Evolutionary conservation across 2,888 invertebrate species (phyloP).

Genomic region (Epiblema foenella): DNA sequence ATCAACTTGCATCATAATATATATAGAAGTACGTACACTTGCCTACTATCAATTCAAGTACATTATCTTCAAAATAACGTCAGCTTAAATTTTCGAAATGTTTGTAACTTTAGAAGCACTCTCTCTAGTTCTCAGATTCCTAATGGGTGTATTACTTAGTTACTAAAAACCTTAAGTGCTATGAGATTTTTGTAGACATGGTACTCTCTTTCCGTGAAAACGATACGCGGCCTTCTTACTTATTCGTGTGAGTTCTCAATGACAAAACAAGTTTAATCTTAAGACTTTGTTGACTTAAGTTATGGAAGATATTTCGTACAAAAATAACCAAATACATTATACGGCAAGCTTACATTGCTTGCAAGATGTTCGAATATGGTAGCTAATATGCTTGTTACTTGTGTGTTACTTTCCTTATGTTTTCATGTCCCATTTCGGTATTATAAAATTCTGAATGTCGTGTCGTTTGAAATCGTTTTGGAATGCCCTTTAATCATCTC

Average conservation of each 20-base stretch:
- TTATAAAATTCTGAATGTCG: constrained; percentile 3
- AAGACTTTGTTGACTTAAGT: neutral
- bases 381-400: neutral
- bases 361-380: neutral
- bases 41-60: no score
- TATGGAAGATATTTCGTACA: neutral
- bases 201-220: neutral
- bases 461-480: neutral
- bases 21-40: no score
- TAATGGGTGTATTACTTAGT: constrained; percentile 25
- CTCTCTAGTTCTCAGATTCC: constrained; percentile 22
- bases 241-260: neutral
- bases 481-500: constrained; percentile 19
- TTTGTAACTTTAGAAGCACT: constrained; percentile 35
- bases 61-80: neutral
- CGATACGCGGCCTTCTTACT: neutral
- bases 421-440: neutral
- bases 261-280: neutral
- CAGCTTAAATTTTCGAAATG: constrained; percentile 15
- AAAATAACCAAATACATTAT: no score
- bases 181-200: neutral
- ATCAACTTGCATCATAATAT: no score
- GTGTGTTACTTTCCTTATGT: neutral
- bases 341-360: neutral
- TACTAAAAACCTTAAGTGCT: neutral